Base-by-base conservation (phyloP, 2,113 vertebrate species). In the Pyrgilauda ruficollis region DNA sequence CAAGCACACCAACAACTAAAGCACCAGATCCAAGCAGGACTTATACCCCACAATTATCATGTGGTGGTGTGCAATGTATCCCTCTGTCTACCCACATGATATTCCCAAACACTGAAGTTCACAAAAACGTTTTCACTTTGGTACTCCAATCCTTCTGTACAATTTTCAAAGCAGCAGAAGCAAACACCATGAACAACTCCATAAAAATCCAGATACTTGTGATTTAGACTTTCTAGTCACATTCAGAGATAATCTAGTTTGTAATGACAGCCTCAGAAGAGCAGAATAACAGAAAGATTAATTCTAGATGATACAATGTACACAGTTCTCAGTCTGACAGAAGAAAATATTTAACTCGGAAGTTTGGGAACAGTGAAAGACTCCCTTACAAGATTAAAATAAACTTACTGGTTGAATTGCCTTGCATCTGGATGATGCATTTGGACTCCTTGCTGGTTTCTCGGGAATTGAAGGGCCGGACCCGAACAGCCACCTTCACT, bases 351-450 rank as follows among this genome's bases (percentile, higher is more conserved):
- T 53, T 41, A 55, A 33, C 35, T 10, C 44, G 26, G 11, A 30
- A 58, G 24, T 24, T 6, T 52, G 21, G n/a, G 15, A 15, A 59
- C 8, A 52, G 9, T 58, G 22, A 72, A 62, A 70, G 23, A 62
- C 10, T 44, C 15, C 17, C 44, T 47, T 18, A 62, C 3, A 28
- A 89, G 35, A 82, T 30, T 15, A 35, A 23, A 37, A 31, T 10
- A n/a, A 43, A 99, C 99, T 99, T 98, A 99, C 99, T 99, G 96
- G 99, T 99, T 20, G 99, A 99, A 97, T 98, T 99, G 97, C 99
- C 99, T 97, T 99, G 99, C 99, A 99, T 99, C 97, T 99, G 99
- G 96, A 99, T 99, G 96, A 99, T 99, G 97, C 99, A 99, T 98
- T 99, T 99, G 78, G 99, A 99, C 6, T 99, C 99, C 94, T 99